Percentiles rank a stretch among this genome's conserved stretches.
These are phyloP conservation scores for Beaufortia kweichowensis DNA, from an alignment of 2,113 vertebrate genomes.

Conservation along the genomic window DNA sequence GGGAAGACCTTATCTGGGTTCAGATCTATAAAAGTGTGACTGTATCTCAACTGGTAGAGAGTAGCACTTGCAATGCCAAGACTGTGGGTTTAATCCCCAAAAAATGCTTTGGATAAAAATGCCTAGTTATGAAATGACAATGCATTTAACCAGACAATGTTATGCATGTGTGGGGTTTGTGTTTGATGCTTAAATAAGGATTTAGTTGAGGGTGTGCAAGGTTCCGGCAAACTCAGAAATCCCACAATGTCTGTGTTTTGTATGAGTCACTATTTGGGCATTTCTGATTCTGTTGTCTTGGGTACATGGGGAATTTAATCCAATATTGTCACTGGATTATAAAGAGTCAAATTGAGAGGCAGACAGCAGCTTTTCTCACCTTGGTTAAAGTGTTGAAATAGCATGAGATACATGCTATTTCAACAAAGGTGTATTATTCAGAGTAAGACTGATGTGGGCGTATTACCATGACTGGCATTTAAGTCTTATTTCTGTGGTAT, in stretches of 20 bases:
- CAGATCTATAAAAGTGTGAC: conserved; percentile 50
- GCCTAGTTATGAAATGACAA: too few relatives aligned
- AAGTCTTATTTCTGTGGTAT: neutral
- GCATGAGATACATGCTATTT: conserved; percentile 12
- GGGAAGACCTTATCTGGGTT: conserved; percentile 3
- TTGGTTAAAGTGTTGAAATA: conserved; percentile 2
- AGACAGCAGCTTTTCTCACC: conserved; percentile 1
- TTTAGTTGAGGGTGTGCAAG: neutral
- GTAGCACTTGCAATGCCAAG: too few relatives aligned
- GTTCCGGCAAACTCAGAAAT: conserved; percentile 3
- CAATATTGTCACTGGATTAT: conserved; percentile 16
- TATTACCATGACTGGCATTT: neutral
- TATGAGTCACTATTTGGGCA: conserved; percentile 7
- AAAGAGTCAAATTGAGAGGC: neutral
- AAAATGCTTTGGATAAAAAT: too few relatives aligned
- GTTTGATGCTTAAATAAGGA: neutral
- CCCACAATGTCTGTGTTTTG: conserved; percentile 17
- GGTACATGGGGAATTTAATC: conserved; percentile 1
- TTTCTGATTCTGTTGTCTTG: neutral
- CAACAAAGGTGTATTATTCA: conserved; percentile 14
- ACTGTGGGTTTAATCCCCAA: too few relatives aligned
- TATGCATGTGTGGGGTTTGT: neutral
- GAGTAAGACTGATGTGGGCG: neutral
- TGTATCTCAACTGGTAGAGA: too few relatives aligned
- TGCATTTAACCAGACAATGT: too few relatives aligned